Evolutionary conservation across 2,888 invertebrate species (phyloP).

Genomic region (Ferrisia virgata): DNA sequence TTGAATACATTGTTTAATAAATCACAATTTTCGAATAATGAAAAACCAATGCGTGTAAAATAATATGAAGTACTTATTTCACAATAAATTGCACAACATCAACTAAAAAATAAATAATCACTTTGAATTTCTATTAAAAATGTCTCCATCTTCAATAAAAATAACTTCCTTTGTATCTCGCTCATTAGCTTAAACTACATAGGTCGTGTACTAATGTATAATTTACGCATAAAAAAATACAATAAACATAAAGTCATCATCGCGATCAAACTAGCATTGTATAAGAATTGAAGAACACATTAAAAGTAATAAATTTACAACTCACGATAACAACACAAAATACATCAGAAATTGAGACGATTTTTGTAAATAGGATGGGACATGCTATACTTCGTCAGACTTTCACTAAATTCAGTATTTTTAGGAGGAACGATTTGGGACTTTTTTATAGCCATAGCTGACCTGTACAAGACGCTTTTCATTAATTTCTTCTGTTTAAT

Average conservation of each 20-base stretch:
- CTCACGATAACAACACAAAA: neutral
- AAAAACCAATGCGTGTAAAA: neutral
- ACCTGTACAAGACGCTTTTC: neutral
- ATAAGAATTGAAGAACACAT: no score
- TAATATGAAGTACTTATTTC: neutral
- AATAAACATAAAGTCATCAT: no score
- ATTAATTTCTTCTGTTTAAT: neutral
- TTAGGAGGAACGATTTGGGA: neutral
- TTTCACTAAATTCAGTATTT: neutral
- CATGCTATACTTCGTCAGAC: neutral
- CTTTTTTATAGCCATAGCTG: neutral
- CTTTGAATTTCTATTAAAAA: neutral
- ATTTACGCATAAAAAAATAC: no score
- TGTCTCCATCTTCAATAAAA: neutral
- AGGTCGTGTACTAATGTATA: no score
- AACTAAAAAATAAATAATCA: no score
- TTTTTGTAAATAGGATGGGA: neutral
- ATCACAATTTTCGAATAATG: neutral
- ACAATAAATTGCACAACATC: neutral
- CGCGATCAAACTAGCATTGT: no score
- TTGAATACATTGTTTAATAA: neutral
- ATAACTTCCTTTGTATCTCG: no score
- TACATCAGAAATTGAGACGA: neutral
- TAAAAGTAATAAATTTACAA: neutral
- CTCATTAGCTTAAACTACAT: no score